phyloP scores from a whole-genome alignment of 2,113 vertebrate species.

The Equus przewalskii region DNA sequence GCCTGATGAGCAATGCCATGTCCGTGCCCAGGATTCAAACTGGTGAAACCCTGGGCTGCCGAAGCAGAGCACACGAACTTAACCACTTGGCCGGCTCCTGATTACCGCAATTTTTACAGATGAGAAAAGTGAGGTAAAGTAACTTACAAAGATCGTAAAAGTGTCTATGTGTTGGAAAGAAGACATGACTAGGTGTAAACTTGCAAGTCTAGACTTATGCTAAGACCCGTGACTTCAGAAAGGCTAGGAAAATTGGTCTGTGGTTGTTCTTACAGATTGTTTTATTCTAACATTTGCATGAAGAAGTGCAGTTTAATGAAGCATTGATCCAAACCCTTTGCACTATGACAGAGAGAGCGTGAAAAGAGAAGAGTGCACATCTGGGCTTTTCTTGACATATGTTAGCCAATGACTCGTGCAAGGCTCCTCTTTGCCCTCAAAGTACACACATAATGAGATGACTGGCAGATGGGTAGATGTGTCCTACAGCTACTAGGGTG shows the following conservation, averaged over 20 bases:
- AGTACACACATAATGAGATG: accelerated
- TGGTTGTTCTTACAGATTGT: background rate
- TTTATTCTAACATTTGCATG: background rate
- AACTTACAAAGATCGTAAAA: background rate
- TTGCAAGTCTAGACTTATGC: background rate
- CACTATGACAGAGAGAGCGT: background rate
- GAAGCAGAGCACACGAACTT: too few relatives aligned
- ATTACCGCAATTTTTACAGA: background rate
- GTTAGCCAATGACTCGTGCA: background rate
- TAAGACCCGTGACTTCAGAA: background rate
- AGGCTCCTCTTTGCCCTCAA: background rate
- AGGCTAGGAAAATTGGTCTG: background rate
- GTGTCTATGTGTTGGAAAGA: background rate
- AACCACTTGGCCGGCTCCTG: too few relatives aligned
- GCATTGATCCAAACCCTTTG: background rate
- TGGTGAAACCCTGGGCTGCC: too few relatives aligned
- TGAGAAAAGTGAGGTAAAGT: background rate
- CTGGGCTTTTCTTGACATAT: background rate
- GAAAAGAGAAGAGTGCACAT: background rate
- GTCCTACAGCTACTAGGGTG: background rate
- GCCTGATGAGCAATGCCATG: too few relatives aligned
- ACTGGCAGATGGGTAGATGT: background rate
- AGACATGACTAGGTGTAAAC: background rate
- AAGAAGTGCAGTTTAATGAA: constrained; percentile 3
- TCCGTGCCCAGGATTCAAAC: too few relatives aligned